Conservation (phyloP, 1,140 invertebrate species). For the Diuraphis noxia region DNA sequence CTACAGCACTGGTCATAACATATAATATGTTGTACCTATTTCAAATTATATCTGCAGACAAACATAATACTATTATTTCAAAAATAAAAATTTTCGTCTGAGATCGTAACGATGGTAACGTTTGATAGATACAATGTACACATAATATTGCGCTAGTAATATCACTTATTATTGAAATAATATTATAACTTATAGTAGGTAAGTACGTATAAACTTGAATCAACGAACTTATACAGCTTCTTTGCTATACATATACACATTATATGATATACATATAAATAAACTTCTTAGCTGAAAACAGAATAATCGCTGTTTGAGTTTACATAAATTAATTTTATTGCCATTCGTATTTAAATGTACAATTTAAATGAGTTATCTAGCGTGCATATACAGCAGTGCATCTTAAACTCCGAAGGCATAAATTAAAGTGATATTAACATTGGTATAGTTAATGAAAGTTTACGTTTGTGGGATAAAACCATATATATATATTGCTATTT, state of each 20-base stretch:
- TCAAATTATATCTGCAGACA: background rate
- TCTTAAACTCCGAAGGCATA: slow-evolving; percentile 13
- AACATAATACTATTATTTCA: background rate
- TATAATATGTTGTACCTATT: too few relatives aligned
- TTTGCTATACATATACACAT: background rate
- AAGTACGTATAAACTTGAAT: background rate
- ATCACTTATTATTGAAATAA: background rate
- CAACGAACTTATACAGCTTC: background rate
- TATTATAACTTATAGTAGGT: background rate
- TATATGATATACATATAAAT: background rate
- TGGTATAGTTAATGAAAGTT: background rate
- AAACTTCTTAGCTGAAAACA: background rate
- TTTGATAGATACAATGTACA: background rate
- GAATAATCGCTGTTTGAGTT: slow-evolving; percentile 28
- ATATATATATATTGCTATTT: slow-evolving; percentile 1
- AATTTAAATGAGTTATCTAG: slow-evolving; percentile 32
- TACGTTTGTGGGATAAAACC: background rate
- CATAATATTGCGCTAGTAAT: background rate
- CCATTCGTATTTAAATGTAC: background rate
- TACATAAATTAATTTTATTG: slow-evolving; percentile 27
- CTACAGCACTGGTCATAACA: too few relatives aligned
- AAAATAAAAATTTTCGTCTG: background rate
- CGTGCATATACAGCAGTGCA: background rate
- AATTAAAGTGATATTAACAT: slow-evolving; percentile 30
- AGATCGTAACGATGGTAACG: too few relatives aligned